Conservation (phyloP, 1,140 invertebrate genomes). For the Ridgeia piscesae region DNA sequence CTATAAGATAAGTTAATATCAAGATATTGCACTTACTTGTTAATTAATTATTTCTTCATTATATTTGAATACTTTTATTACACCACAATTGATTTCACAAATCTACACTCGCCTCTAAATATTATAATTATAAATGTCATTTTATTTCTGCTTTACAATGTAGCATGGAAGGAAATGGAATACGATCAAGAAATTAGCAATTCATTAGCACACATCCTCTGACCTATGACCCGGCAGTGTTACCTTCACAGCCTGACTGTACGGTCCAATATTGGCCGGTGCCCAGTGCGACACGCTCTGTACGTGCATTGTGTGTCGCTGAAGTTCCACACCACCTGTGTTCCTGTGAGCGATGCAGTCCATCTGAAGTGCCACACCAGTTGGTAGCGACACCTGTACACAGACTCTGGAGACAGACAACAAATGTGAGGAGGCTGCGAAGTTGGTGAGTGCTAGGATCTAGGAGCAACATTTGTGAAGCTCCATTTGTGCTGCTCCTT, state of each 20-base stretch:
- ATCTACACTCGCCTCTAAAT: background rate
- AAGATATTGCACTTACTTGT: background rate
- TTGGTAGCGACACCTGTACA: slow-evolving; percentile 76
- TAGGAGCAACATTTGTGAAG: too few species aligned
- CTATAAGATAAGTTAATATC: slow-evolving; percentile 28
- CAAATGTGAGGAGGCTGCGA: background rate
- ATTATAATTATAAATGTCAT: background rate
- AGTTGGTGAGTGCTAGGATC: background rate
- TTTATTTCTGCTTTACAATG: background rate
- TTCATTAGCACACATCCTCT: too few species aligned
- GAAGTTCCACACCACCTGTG: background rate
- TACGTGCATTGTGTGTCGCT: slow-evolving; percentile 79
- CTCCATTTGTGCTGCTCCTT: too few species aligned
- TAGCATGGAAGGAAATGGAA: background rate
- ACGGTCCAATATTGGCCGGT: slow-evolving; percentile 92
- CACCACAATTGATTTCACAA: background rate
- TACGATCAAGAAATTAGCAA: background rate
- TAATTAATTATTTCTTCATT: background rate
- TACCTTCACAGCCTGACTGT: slow-evolving; percentile 78
- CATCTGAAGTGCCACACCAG: slow-evolving; percentile 72
- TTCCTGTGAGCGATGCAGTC: slow-evolving; percentile 59
- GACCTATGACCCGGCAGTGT: background rate
- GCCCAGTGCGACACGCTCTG: slow-evolving; percentile 95
- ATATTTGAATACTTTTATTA: background rate
- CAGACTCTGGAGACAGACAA: slow-evolving; percentile 68